A percentile compares a stretch with the other conserved stretches of the same genome.
phyloP scores from a whole-genome alignment of 2,113 vertebrate genomes.

The Scomber scombrus region DNA sequence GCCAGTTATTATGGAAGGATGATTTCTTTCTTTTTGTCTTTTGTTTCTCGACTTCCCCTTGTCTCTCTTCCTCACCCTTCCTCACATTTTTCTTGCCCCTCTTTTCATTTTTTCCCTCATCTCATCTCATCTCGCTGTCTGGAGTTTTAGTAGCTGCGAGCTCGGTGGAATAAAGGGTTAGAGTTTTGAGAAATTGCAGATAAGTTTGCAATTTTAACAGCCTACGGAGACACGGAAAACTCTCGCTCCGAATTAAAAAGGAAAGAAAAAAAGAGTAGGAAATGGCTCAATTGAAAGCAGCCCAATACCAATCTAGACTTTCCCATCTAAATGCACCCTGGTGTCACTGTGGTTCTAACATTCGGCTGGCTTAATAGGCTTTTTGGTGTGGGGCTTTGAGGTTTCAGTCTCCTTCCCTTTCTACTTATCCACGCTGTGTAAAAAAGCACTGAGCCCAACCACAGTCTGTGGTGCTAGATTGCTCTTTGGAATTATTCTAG shows the following conservation, averaged over 20 bases:
- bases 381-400: conserved; percentile 47
- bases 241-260: neutral
- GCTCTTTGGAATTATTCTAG: conserved; percentile 25
- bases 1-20: conserved; percentile 49
- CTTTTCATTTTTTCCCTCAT: neutral
- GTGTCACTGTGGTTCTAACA: conserved; percentile 44
- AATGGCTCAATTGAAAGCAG: conserved; percentile 37
- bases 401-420: conserved; percentile 44
- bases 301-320: conserved; percentile 15
- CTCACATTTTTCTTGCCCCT: neutral
- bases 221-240: conserved; percentile 20
- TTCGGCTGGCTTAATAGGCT: conserved; percentile 40
- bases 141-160: neutral
- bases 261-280: conserved; percentile 37
- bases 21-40: conserved; percentile 16
- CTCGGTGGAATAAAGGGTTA: conserved; percentile 9
- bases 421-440: conserved; percentile 18
- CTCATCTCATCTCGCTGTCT: neutral
- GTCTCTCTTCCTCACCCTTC: neutral
- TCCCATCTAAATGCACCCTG: conserved; percentile 37
- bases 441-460: conserved; percentile 17
- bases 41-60: neutral
- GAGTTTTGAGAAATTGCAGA: conserved; percentile 21
- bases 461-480: conserved; percentile 30
- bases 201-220: conserved; percentile 36